phyloP scores from a whole-genome alignment of 2,797 vertebrate species.

The Dendrocincla fuliginosa region DNA sequence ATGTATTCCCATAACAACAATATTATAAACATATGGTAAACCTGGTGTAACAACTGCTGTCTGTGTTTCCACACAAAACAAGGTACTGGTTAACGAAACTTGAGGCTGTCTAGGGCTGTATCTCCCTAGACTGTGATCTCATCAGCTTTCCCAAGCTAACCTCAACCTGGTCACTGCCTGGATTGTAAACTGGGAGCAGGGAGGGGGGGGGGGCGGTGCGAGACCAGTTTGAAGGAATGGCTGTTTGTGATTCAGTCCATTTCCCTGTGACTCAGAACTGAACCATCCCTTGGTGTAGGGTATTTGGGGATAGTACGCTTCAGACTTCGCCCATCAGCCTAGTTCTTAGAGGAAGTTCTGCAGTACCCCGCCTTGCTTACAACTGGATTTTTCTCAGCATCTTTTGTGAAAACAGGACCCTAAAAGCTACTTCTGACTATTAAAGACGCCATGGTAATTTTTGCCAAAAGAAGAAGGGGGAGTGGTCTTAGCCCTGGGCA shows the following conservation, averaged over 20 bases:
- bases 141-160: constrained; percentile 60
- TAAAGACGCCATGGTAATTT: constrained; percentile 39
- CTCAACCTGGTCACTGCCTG: constrained; percentile 41
- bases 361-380: background rate
- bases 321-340: background rate
- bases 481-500: constrained; percentile 46
- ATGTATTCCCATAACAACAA: constrained; percentile 35
- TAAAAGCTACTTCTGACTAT: constrained; percentile 11
- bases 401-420: constrained; percentile 7
- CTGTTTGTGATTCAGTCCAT: constrained; percentile 23
- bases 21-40: constrained; percentile 50
- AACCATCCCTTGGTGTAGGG: constrained; percentile 3
- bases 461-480: constrained; percentile 22
- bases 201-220: background rate
- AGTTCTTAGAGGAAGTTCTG: constrained; percentile 7
- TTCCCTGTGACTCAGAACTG: constrained; percentile 43
- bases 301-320: background rate
- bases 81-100: constrained; percentile 11
- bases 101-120: background rate
- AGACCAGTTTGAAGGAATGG: background rate
- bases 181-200: constrained; percentile 9
- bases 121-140: constrained; percentile 61
- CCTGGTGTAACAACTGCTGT: background rate
- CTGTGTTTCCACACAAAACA: background rate
- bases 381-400: background rate